A percentile compares a stretch with the other conserved stretches of the same genome.
Evolutionary conservation across 1,140 invertebrate species (phyloP).

Genomic region (Drosophila serrata): DNA sequence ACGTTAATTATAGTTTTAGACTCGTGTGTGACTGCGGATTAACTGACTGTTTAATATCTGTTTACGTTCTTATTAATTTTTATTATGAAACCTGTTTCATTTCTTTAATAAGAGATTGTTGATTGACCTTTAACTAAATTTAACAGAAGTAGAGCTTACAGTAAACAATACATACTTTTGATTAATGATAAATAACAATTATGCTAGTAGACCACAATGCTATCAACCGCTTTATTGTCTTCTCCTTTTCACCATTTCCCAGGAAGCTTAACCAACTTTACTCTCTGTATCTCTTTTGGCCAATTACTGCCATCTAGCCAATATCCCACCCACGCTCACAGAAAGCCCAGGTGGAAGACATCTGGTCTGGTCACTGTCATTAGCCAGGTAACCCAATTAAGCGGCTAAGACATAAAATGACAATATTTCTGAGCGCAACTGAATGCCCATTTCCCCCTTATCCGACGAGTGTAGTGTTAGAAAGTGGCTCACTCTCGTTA

Average conservation of each 20-base stretch:
- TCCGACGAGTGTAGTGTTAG: constrained; percentile 47
- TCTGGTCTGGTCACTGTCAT: constrained; percentile 12
- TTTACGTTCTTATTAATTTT: constrained; percentile 57
- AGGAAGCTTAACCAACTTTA: constrained; percentile 11
- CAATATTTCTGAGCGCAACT: constrained; percentile 53
- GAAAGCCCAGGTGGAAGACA: constrained; percentile 28
- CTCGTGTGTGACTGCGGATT: constrained; percentile 43
- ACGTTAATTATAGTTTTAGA: constrained; percentile 78
- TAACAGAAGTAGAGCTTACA: not conserved
- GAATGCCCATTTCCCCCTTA: constrained; percentile 16
- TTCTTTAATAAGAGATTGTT: constrained; percentile 20
- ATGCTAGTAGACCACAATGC: not conserved
- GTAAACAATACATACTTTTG: not conserved
- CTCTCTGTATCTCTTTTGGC: not conserved
- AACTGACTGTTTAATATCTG: constrained; percentile 64
- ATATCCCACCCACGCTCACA: constrained; percentile 20
- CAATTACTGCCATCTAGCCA: constrained; percentile 18
- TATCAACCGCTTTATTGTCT: not conserved
- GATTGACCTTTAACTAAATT: constrained; percentile 45
- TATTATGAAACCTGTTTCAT: constrained; percentile 54
- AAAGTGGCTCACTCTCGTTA: constrained; percentile 77
- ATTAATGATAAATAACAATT: not conserved
- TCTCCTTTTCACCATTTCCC: not conserved
- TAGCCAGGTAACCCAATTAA: constrained; percentile 51
- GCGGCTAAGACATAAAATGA: constrained; percentile 57